Percentiles rank a stretch among this genome's conserved stretches.
Evolutionary conservation across 2,113 vertebrate species (phyloP).

Genomic region (Dasyprocta punctata): DNA sequence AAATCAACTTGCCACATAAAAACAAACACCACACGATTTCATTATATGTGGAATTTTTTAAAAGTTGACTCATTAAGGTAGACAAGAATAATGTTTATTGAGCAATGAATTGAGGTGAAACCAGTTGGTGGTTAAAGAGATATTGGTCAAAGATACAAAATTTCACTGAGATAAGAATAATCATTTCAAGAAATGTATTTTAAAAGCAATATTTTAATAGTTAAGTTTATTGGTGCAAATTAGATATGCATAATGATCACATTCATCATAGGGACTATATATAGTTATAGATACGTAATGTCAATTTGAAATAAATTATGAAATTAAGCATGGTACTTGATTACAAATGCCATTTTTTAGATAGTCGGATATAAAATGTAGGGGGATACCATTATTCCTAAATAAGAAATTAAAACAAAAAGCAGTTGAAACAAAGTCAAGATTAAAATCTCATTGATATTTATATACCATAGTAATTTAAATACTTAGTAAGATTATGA

Average conservation of each 20-base stretch:
- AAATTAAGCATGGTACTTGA: no score
- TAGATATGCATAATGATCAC: neutral
- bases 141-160: neutral
- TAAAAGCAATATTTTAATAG: neutral
- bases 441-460: neutral
- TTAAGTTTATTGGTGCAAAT: neutral
- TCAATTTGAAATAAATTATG: neutral
- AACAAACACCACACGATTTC: neutral
- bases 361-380: neutral
- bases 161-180: neutral
- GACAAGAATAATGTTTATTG: neutral
- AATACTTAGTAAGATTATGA: neutral
- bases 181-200: neutral
- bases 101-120: accelerated
- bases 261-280: neutral
- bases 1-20: neutral
- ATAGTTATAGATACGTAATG: neutral
- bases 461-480: neutral
- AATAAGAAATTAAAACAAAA: neutral
- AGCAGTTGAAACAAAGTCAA: neutral
- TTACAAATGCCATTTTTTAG: neutral
- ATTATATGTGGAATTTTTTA: neutral
- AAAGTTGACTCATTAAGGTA: neutral
- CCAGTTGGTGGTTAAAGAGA: neutral
- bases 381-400: neutral